Evolutionary conservation across 1,140 invertebrate species (phyloP).

Genomic region (Drosophila orena): DNA sequence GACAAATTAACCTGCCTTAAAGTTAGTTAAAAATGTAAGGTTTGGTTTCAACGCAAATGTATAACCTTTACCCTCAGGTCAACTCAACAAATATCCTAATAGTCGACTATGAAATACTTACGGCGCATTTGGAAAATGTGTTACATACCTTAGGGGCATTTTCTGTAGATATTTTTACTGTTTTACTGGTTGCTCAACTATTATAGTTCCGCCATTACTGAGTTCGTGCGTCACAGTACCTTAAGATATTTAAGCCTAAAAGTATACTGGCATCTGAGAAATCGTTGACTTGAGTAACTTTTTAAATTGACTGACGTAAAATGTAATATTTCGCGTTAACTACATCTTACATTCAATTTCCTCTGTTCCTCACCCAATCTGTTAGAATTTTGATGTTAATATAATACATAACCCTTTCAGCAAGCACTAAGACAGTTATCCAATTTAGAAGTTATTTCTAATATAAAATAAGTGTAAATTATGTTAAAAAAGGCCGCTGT

Average conservation of each 20-base stretch:
- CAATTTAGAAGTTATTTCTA: conserved; percentile 38
- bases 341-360: background rate
- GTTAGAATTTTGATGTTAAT: too few species aligned
- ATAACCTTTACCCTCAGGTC: background rate
- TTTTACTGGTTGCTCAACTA: too few species aligned
- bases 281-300: background rate
- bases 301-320: background rate
- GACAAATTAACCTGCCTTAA: background rate
- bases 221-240: background rate
- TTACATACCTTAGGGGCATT: background rate
- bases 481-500: conserved; percentile 47
- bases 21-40: background rate
- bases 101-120: background rate
- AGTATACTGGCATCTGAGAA: conserved; percentile 18
- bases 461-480: conserved; percentile 47
- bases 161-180: background rate
- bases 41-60: background rate
- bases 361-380: too few species aligned
- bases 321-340: background rate
- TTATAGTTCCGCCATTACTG: too few species aligned
- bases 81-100: background rate
- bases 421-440: background rate
- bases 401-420: too few species aligned
- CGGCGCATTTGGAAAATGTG: background rate
- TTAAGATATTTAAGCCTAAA: conserved; percentile 21